phyloP scores from a whole-genome alignment of 2,888 invertebrate genomes.

The Cactoblastis cactorum region DNA sequence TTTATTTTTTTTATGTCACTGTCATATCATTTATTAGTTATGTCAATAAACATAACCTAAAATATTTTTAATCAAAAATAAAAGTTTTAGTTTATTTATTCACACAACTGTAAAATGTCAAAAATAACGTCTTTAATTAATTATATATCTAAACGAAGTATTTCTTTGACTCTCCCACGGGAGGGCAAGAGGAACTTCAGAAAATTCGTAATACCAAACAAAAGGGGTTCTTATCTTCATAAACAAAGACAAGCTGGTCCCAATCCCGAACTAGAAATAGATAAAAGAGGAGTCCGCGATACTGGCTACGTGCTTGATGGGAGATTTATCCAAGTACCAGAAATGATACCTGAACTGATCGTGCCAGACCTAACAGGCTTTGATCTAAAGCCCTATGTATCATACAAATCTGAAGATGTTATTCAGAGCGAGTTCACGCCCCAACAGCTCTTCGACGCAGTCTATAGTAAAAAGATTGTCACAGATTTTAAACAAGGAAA shows the following conservation, averaged over 20 bases:
- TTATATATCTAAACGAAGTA: conserved; percentile 51
- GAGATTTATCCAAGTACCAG: conserved; percentile 83
- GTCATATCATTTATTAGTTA: too few relatives aligned
- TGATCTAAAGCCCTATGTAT: conserved; percentile 95
- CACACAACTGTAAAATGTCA: conserved; percentile 47
- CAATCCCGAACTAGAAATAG: conserved; percentile 82
- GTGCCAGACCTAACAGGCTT: conserved; percentile 93
- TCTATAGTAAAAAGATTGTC: conserved; percentile 89
- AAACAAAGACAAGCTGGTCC: conserved; percentile 80
- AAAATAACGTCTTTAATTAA: conserved; percentile 52
- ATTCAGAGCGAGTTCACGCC: conserved; percentile 90
- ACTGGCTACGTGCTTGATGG: conserved; percentile 79
- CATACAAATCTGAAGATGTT: conserved; percentile 88
- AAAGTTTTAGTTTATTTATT: too few relatives aligned
- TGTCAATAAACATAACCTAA: too few relatives aligned
- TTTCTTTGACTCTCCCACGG: conserved; percentile 54
- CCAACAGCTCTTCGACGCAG: conserved; percentile 87
- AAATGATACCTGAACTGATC: conserved; percentile 94
- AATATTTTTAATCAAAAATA: too few relatives aligned
- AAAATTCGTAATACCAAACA: conserved; percentile 87
- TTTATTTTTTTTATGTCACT: too few relatives aligned
- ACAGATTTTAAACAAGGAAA: conserved; percentile 86
- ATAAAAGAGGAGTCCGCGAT: conserved; percentile 85
- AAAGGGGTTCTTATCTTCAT: conserved; percentile 84
- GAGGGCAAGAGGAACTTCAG: conserved; percentile 90